Percentiles rank a stretch among this genome's conserved stretches.
These are phyloP conservation scores for Procavia capensis DNA, from an alignment of 2,113 vertebrate genomes.

Conservation along the genomic window DNA sequence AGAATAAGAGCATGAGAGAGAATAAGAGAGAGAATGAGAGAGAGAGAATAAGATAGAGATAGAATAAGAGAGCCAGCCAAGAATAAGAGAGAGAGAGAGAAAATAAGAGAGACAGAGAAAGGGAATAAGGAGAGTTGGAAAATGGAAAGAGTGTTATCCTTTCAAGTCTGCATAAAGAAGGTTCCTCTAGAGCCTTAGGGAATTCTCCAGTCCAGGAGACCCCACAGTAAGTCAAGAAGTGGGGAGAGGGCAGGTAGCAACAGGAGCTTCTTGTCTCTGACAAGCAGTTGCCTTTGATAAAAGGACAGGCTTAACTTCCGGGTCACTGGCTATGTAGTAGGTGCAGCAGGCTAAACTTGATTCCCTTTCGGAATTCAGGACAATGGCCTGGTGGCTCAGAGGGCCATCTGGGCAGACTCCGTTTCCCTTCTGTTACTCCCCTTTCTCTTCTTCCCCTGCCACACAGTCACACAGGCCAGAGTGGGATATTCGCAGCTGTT, in stretches of 20 bases:
- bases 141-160: background rate
- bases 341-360: background rate
- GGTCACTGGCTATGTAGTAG: background rate
- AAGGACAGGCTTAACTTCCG: background rate
- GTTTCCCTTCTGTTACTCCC: accelerated
- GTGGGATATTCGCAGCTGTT: background rate
- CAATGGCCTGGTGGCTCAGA: accelerated
- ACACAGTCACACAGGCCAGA: background rate
- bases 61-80: too few relatives aligned
- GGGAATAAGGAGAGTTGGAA: background rate
- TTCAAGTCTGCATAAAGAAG: background rate
- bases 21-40: too few relatives aligned
- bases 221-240: background rate
- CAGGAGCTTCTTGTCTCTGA: background rate
- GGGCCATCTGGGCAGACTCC: too few relatives aligned
- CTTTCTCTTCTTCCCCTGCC: accelerated
- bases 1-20: too few relatives aligned
- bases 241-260: background rate
- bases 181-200: background rate
- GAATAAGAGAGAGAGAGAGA: background rate
- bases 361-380: background rate
- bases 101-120: too few relatives aligned
- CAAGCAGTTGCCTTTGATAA: background rate
- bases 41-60: too few relatives aligned
- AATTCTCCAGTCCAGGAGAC: background rate